These are phyloP conservation scores for Semnornis frantzii DNA, from an alignment of 2,113 vertebrate species.

Conservation along the genomic window DNA sequence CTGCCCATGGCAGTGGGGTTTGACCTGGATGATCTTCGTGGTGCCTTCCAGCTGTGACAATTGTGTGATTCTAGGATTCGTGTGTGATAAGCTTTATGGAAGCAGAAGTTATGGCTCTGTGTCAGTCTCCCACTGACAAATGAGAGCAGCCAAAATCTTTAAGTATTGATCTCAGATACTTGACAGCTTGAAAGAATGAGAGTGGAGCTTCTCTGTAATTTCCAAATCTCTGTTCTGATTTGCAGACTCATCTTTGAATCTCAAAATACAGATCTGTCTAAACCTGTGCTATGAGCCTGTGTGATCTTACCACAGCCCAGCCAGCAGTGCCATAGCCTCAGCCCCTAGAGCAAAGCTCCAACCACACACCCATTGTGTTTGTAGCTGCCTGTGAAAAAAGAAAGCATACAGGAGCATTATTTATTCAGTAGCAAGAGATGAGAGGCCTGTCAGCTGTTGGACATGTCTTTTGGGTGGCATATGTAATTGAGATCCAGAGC, in stretches of 20 bases:
- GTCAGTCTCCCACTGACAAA: not conserved
- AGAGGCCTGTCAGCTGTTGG: slow-evolving; percentile 25
- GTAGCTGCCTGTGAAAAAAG: not conserved
- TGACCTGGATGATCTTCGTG: too few relatives aligned
- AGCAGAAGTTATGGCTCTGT: not conserved
- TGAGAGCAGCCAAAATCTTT: not conserved
- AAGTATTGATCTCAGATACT: not conserved
- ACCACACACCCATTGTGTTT: not conserved
- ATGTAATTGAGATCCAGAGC: slow-evolving; percentile 29
- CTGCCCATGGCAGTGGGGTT: too few relatives aligned
- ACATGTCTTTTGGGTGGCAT: slow-evolving; percentile 27
- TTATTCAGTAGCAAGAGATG: slow-evolving; percentile 22
- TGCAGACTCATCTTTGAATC: not conserved
- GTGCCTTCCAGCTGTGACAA: too few relatives aligned
- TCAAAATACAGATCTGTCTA: not conserved
- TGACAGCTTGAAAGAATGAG: not conserved
- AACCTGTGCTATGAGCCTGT: not conserved
- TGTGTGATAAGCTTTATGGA: not conserved
- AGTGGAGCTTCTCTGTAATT: not conserved
- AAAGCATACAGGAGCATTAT: not conserved
- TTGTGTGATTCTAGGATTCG: not conserved
- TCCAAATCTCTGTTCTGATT: not conserved
- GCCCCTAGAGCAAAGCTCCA: not conserved
- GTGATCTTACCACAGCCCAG: not conserved
- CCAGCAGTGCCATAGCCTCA: not conserved